Evolutionary conservation across 2,113 vertebrate genomes (phyloP), one percentile per base, ranked within the genome.

Genomic region (Empidonax traillii): DNA sequence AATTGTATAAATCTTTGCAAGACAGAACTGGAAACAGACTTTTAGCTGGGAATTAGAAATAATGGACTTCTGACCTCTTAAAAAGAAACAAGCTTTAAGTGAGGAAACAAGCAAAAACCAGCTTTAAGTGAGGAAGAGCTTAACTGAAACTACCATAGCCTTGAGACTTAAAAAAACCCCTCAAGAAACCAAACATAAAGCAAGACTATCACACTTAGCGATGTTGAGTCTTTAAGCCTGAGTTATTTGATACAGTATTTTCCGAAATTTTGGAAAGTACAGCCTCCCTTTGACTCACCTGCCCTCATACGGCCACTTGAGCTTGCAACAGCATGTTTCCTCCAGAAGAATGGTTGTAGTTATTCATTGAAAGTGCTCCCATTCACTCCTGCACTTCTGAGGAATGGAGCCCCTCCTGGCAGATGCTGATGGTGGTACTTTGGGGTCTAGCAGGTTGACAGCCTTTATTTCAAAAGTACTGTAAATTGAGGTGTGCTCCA

Each of bases 321-420:
- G 12, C 43, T 55, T 67, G 44, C 71, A 68, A 3, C 23, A 67
- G 15, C 1, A 0, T 28, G 52, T 85, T 67, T 88, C n/a, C 15
- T 65, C 2, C 14, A 8, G 66, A 27, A 51, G 9, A 22, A 18
- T 3, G 15, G 8, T 15, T 72, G 37, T 52, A 7, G 16, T 63
- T 86, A 8, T 52, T 56, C 52, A 14, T 14, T 68, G 33, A 24
- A 83, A 88, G 33, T 65, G 37, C 49, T 93, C 30, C 22, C 5
- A 1, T 41, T 72, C 3, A 1, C n/a, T 58, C 13, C 37, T 68
- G 4, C 0, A 0, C 37, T 80, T 24, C 21, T 37, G 33, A 80
- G 43, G 46, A 73, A 12, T 8, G 22, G 31, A 73, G 11, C 37
- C 1, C 4, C 33, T 76, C 19, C 41, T 37, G 35, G 63, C 35